Percentiles rank a stretch among this genome's conserved stretches.
phyloP scores from a whole-genome alignment of 2,888 invertebrate species.

The Altica lythri region DNA sequence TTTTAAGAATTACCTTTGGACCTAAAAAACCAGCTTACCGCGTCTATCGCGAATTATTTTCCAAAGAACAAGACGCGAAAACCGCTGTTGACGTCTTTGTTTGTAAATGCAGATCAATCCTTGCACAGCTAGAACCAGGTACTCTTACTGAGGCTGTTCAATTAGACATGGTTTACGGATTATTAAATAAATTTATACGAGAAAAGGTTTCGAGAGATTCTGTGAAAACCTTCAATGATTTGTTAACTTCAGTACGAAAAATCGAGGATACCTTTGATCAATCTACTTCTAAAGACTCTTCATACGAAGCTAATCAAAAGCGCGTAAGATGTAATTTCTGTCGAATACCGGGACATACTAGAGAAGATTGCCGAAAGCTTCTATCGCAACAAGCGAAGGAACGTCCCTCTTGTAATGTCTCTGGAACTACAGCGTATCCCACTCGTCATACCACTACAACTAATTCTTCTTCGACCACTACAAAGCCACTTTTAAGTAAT shows the following conservation, averaged over 20 bases:
- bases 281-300: no score
- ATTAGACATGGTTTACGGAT: constrained; percentile 27
- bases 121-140: constrained; percentile 13
- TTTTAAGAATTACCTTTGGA: constrained; percentile 28
- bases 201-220: constrained; percentile 20
- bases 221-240: constrained; percentile 11
- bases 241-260: constrained; percentile 8
- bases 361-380: no score
- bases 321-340: no score
- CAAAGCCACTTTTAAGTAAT: no score
- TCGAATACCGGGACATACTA: no score
- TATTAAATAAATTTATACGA: constrained; percentile 19
- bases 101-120: constrained; percentile 6
- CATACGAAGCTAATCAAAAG: no score
- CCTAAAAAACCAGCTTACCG: constrained; percentile 25
- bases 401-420: no score
- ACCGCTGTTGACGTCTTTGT: constrained; percentile 13
- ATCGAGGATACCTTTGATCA: constrained; percentile 18
- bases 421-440: no score
- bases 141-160: constrained; percentile 13
- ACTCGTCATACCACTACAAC: no score
- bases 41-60: constrained; percentile 24
- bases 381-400: no score
- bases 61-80: constrained; percentile 20
- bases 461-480: no score